phyloP scores from a whole-genome alignment of 92 coral and sea anemone genomes.

The Porites cylindrica region DNA sequence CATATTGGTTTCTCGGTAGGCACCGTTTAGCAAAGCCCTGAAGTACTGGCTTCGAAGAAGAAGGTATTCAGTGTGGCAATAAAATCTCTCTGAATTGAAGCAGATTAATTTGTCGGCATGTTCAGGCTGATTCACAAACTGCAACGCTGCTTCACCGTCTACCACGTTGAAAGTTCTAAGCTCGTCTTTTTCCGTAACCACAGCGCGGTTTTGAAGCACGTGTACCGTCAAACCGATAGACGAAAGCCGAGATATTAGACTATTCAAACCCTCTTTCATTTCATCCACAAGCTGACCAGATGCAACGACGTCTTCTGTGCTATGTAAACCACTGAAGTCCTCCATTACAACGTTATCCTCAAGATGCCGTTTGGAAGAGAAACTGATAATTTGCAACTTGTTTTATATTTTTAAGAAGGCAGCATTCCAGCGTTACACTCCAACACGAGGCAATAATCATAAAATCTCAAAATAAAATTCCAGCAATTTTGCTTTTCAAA shows the following conservation, averaged over 20 bases:
- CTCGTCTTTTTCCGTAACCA: slow-evolving; percentile 73
- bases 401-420: neutral
- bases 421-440: neutral
- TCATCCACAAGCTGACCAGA: slow-evolving; percentile 22
- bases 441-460: neutral
- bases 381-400: no score
- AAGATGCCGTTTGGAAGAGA: no score
- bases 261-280: slow-evolving; percentile 64
- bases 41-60: slow-evolving; percentile 91
- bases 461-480: neutral
- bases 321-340: neutral
- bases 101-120: slow-evolving; percentile 89
- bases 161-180: slow-evolving; percentile 66
- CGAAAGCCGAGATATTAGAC: slow-evolving; percentile 56
- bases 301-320: neutral
- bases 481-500: neutral
- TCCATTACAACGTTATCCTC: slow-evolving; percentile 4
- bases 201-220: slow-evolving; percentile 85
- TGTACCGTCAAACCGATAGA: slow-evolving; percentile 87
- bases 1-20: slow-evolving; percentile 85
- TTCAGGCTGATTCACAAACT: slow-evolving; percentile 90
- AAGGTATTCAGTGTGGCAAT: slow-evolving; percentile 92
- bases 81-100: slow-evolving; percentile 81
- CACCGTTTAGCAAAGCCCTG: slow-evolving; percentile 82
- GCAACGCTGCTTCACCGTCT: slow-evolving; percentile 93